phyloP scores from a whole-genome alignment of 2,113 vertebrate species.

The Isurus oxyrinchus region DNA sequence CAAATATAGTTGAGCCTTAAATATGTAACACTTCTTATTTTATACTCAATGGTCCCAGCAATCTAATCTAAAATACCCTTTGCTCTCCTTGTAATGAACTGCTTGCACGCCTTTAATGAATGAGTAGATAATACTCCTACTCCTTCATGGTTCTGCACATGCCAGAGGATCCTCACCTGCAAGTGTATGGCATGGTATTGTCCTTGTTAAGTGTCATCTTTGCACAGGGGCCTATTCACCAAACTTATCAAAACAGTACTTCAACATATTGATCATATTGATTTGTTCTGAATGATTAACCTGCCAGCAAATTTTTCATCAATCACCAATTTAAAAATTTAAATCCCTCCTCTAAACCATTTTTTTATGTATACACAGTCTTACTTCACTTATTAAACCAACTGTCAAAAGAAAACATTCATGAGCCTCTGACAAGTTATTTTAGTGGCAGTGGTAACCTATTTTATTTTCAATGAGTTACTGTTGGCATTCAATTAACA shows the following conservation, averaged over 20 bases:
- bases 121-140: background rate
- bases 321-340: background rate
- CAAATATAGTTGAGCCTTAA: background rate
- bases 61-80: background rate
- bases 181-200: background rate
- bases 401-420: background rate
- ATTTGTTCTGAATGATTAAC: background rate
- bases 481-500: background rate
- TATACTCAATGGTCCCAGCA: background rate
- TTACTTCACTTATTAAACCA: background rate
- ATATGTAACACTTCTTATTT: background rate
- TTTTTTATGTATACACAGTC: background rate
- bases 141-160: background rate
- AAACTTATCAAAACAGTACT: background rate
- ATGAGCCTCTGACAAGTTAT: background rate
- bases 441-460: background rate
- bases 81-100: background rate
- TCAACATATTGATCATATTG: background rate
- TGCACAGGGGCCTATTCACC: background rate
- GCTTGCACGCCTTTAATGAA: background rate
- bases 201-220: background rate
- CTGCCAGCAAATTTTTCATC: background rate
- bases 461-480: background rate
- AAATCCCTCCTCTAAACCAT: background rate
- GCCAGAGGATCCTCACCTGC: background rate